Conservation (phyloP, 2,797 vertebrate genomes). For the Aratinga solstitialis region DNA sequence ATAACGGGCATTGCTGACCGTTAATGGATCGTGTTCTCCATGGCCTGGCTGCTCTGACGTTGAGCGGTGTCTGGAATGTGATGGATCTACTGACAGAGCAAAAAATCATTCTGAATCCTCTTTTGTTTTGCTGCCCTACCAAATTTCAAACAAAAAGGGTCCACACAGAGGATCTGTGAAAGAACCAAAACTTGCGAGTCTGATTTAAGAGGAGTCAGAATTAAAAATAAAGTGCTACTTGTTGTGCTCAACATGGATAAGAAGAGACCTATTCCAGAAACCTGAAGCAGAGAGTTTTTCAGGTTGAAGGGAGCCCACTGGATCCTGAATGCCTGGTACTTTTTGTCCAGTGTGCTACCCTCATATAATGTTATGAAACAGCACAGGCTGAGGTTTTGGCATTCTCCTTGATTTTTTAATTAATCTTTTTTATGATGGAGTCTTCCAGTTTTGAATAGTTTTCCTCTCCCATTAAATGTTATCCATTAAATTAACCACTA, state of each 20-base stretch:
- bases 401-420: background rate
- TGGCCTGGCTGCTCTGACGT: background rate
- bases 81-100: background rate
- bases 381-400: background rate
- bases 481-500: background rate
- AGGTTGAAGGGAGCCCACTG: background rate
- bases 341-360: background rate
- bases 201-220: conserved; percentile 47
- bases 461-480: background rate
- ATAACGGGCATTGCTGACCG: background rate
- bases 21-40: background rate
- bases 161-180: background rate
- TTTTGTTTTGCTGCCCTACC: background rate
- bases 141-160: background rate
- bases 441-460: background rate
- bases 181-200: background rate
- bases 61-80: background rate
- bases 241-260: background rate
- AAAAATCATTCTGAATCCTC: conserved; percentile 4
- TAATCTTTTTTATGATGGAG: background rate
- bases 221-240: conserved; percentile 6
- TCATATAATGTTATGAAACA: background rate
- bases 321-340: background rate
- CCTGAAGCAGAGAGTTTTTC: background rate
- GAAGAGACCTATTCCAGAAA: background rate